phyloP scores from a whole-genome alignment of 2,113 vertebrate genomes.

The Pygoscelis adeliae region DNA sequence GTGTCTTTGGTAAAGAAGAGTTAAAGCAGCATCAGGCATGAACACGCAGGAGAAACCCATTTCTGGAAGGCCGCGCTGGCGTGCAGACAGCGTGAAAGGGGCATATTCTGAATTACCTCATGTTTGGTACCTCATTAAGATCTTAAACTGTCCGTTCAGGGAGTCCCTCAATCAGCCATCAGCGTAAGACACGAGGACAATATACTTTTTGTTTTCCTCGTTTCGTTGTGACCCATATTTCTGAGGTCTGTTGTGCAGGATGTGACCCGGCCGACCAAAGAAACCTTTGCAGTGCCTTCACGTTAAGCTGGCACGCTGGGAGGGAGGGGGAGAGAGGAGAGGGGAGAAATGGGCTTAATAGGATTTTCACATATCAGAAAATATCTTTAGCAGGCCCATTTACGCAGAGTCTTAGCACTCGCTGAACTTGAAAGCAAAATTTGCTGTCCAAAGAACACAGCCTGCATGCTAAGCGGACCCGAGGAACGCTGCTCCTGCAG shows the following conservation, averaged over 20 bases:
- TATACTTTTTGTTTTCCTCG: background rate
- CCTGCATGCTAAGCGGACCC: background rate
- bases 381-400: constrained; percentile 13
- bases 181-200: background rate
- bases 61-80: background rate
- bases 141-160: background rate
- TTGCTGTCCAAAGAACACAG: background rate
- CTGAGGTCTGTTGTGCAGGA: background rate
- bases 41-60: background rate
- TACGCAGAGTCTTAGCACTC: background rate
- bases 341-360: background rate
- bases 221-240: constrained; percentile 23
- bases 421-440: background rate
- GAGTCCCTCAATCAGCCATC: constrained; percentile 14
- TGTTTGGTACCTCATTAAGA: constrained; percentile 15
- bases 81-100: background rate
- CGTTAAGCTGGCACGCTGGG: background rate
- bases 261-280: background rate
- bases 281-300: background rate
- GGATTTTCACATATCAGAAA: constrained; percentile 50
- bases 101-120: background rate
- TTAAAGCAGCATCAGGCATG: background rate
- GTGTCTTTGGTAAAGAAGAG: background rate
- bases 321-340: background rate
- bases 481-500: background rate